phyloP scores from a whole-genome alignment of 2,797 vertebrate species.

The Chaenodraco wilsoni region DNA sequence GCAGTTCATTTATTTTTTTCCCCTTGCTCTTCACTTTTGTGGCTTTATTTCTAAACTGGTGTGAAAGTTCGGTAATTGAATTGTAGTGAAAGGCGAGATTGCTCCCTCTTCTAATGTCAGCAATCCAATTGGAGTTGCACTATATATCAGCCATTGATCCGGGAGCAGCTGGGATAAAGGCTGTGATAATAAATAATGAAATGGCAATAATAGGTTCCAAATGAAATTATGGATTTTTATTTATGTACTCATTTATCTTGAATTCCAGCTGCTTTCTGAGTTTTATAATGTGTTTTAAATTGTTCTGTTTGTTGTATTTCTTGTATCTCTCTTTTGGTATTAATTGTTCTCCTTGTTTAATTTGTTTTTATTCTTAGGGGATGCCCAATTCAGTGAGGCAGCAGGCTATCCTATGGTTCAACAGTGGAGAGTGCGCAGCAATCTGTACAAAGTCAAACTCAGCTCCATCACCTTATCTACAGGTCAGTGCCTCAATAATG shows the following conservation, averaged over 20 bases:
- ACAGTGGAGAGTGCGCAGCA: conserved; percentile 96
- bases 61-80: conserved; percentile 76
- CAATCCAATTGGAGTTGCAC: conserved; percentile 71
- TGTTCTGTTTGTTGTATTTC: conserved; percentile 2
- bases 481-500: conserved; percentile 80
- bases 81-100: conserved; percentile 69
- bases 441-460: conserved; percentile 97
- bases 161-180: conserved; percentile 64
- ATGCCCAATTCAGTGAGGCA: conserved; percentile 93
- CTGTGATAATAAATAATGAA: conserved; percentile 59
- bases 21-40: conserved; percentile 47
- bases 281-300: conserved; percentile 24
- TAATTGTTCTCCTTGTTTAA: neutral
- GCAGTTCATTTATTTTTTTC: conserved; percentile 40
- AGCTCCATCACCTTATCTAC: conserved; percentile 94
- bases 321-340: neutral
- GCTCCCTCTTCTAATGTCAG: conserved; percentile 72
- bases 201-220: conserved; percentile 46
- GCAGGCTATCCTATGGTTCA: conserved; percentile 98
- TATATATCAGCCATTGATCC: conserved; percentile 75
- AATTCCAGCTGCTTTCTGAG: conserved; percentile 16
- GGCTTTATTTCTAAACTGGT: conserved; percentile 61
- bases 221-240: conserved; percentile 59
- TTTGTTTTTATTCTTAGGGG: conserved; percentile 80
- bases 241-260: conserved; percentile 40